Percentiles rank a stretch among this genome's conserved stretches.
These are phyloP conservation scores for Pseudomyrmex gracilis DNA, from an alignment of 1,140 invertebrate genomes.

Conservation along the genomic window DNA sequence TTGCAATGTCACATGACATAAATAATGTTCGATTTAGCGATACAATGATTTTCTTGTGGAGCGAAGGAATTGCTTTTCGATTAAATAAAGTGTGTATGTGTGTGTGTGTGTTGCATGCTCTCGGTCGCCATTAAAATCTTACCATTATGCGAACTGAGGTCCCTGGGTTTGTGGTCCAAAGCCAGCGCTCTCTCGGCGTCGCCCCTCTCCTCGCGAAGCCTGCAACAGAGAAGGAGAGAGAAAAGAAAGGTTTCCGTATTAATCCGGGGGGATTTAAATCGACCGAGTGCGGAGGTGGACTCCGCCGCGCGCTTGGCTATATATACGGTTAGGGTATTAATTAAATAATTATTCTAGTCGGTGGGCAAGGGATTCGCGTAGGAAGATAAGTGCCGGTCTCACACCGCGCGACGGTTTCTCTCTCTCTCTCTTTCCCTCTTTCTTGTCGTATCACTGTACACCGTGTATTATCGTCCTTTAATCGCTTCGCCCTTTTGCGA, in stretches of 20 bases:
- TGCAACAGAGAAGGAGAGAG: conserved; percentile 86
- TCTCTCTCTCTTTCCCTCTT: too few species aligned
- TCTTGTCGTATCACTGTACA: conserved; percentile 45
- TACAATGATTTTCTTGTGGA: neutral
- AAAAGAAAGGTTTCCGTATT: conserved; percentile 70
- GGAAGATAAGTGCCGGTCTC: conserved; percentile 82
- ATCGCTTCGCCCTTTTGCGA: conserved; percentile 67
- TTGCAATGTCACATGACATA: neutral
- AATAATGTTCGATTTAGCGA: neutral
- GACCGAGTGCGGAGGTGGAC: conserved; percentile 74
- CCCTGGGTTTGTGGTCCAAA: conserved; percentile 92
- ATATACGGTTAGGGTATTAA: conserved; percentile 76
- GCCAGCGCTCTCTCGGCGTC: conserved; percentile 91
- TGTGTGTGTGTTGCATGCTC: too few species aligned
- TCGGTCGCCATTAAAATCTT: conserved; percentile 78
- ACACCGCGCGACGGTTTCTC: conserved; percentile 57
- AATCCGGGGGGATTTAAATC: conserved; percentile 75
- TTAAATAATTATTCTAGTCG: conserved; percentile 84
- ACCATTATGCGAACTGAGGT: conserved; percentile 95
- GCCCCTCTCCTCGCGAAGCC: conserved; percentile 93
- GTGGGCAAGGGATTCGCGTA: conserved; percentile 75
- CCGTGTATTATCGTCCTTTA: conserved; percentile 73
- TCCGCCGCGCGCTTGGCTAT: conserved; percentile 8
- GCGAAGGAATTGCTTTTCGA: neutral
- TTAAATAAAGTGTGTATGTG: too few species aligned